Conservation (phyloP, 2,888 invertebrate genomes). For the Acanthosoma haemorrhoidale region DNA sequence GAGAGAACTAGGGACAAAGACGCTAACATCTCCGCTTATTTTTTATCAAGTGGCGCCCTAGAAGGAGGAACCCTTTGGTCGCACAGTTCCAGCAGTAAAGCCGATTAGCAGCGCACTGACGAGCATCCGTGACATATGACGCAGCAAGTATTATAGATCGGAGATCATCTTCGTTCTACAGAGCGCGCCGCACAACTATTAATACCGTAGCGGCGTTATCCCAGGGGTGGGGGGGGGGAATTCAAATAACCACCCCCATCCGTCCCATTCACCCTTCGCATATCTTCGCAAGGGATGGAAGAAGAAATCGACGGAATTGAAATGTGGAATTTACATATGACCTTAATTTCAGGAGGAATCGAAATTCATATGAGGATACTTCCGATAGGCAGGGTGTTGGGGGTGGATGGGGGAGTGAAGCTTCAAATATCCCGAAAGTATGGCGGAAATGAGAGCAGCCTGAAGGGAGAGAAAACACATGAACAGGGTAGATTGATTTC, state of each 20-base stretch:
- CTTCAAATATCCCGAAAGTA: constrained; percentile 17
- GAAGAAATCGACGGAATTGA: constrained; percentile 26
- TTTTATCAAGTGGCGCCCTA: constrained; percentile 11
- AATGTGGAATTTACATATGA: constrained; percentile 34
- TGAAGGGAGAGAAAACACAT: background rate
- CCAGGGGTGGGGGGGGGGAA: background rate
- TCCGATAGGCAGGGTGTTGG: no score
- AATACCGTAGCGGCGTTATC: background rate
- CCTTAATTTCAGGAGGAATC: constrained; percentile 31
- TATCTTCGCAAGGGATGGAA: background rate
- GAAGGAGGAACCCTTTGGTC: background rate
- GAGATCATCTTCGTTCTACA: background rate
- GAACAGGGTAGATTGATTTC: constrained; percentile 10
- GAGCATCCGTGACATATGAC: background rate
- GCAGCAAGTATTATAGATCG: constrained; percentile 8
- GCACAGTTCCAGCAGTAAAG: background rate
- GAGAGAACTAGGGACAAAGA: background rate
- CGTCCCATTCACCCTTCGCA: background rate
- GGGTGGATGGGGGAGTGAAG: background rate
- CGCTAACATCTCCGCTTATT: background rate
- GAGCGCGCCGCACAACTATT: constrained; percentile 6
- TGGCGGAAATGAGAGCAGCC: constrained; percentile 17
- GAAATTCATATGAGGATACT: constrained; percentile 21
- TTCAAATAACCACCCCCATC: background rate
- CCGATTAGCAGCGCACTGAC: background rate